Evolutionary conservation across 2,888 invertebrate genomes (phyloP).

Genomic region (Helobdella robusta): DNA sequence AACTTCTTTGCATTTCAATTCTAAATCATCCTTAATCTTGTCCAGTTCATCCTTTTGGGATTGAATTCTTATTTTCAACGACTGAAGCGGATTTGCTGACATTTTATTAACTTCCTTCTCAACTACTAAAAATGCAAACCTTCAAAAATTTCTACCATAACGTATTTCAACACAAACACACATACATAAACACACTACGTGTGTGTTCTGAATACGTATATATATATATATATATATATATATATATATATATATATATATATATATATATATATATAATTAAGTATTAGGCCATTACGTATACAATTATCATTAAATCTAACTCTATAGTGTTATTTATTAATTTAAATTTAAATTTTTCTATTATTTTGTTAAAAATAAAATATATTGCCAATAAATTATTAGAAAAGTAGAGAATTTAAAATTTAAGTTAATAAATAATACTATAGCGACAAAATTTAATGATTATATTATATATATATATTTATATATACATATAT

Average conservation of each 20-base stretch:
- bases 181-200: constrained; percentile 10
- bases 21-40: constrained; percentile 10
- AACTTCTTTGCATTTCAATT: constrained; percentile 18
- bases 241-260: constrained; percentile 9
- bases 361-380: too few species aligned
- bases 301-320: too few species aligned
- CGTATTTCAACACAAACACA: constrained; percentile 5
- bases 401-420: too few species aligned
- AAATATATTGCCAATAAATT: too few species aligned
- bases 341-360: too few species aligned
- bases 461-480: too few species aligned
- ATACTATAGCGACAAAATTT: too few species aligned
- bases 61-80: constrained; percentile 27
- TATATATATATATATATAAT: constrained; percentile 6
- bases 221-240: constrained; percentile 8
- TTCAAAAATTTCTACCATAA: neutral
- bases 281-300: too few species aligned
- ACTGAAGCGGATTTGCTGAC: constrained; percentile 18
- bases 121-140: neutral
- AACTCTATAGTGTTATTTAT: too few species aligned
- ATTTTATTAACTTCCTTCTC: neutral
- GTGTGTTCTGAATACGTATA: neutral
- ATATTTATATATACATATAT: too few species aligned
- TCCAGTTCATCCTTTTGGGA: constrained; percentile 28
- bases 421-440: too few species aligned